phyloP scores from a whole-genome alignment of 2,888 invertebrate genomes.

The Diarsia dahlii region DNA sequence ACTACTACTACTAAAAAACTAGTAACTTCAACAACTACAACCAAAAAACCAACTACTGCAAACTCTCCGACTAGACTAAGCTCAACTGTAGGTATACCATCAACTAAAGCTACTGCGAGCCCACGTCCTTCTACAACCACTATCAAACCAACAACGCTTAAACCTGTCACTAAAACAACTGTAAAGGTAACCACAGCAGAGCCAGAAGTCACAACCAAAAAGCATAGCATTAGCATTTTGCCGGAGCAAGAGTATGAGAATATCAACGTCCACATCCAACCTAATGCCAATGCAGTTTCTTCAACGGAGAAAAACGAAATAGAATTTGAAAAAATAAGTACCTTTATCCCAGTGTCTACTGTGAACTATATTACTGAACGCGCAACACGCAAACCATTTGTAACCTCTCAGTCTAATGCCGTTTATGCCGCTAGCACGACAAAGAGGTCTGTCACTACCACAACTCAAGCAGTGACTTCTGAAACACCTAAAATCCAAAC shows the following conservation, averaged over 20 bases:
- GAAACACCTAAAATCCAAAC: conserved; percentile 42
- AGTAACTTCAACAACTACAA: conserved; percentile 50
- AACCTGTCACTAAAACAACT: conserved; percentile 58
- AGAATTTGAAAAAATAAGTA: conserved; percentile 79
- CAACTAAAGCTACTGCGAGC: conserved; percentile 35
- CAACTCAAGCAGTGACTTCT: conserved; percentile 45
- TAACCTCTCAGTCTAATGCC: conserved; percentile 67
- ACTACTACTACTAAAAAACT: conserved; percentile 57
- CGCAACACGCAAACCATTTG: conserved; percentile 71
- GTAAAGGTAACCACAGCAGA: conserved; percentile 62
- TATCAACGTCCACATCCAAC: conserved; percentile 61
- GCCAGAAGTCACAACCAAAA: conserved; percentile 62
- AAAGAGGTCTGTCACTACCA: conserved; percentile 57
- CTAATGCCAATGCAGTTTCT: conserved; percentile 63
- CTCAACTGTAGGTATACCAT: conserved; percentile 15
- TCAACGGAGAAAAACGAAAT: conserved; percentile 73
- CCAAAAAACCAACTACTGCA: conserved; percentile 43
- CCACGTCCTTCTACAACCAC: conserved; percentile 51
- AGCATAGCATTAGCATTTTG: conserved; percentile 59
- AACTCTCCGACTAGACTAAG: conserved; percentile 52
- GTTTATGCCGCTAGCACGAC: conserved; percentile 55
- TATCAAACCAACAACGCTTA: conserved; percentile 52
- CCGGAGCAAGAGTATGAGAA: conserved; percentile 59
- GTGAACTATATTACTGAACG: conserved; percentile 77
- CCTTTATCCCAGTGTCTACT: conserved; percentile 82